Base-by-base conservation (phyloP, 2,113 vertebrate genomes). In the Saccopteryx leptura region DNA sequence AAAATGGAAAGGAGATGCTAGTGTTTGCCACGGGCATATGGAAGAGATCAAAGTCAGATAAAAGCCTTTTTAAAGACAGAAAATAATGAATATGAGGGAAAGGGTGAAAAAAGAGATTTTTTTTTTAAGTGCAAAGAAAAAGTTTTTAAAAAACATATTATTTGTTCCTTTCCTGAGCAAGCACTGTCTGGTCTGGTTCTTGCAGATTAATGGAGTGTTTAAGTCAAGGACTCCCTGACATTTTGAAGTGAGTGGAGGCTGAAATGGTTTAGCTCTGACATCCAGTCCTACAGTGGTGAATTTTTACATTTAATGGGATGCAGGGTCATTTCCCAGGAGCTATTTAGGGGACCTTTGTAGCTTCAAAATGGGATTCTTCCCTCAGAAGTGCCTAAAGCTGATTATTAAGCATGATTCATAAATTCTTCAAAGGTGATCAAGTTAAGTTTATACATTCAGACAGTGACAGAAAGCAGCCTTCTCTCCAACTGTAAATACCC, bases 351-450 rank as follows among this genome's bases (percentile, higher is more conserved):
- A 99, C 99, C 99, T 99, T 98, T 98, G 98, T 98, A 98, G 98
- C 98, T 98, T 98, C 98, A 97, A 97, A 98, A 98, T 98, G 98
- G 97, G 92, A 98, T 98, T 99, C 99, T 98, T 98, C 98, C 98
- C 97, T 98, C 98, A 98, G 99, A 99, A 99, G 98, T 97, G 98
- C 99, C 99, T 98, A 98, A 98, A 99, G 98, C 98, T 98, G 99
- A 99, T 99, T 99, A 99, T 98, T 99, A 99, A 99, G 98, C 98
- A 98, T 97, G 98, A 99, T 99, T 99, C 99, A 99, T 99, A 99
- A 98, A 98, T 99, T 99, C 98, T 99, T 99, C 98, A 98, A 98
- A 98, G 98, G 98, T 96, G 98, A 98, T 98, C 97, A 98, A 99
- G 97, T 98, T 98, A 99, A 81, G 92, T 97, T 97, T 98, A 99